Evolutionary conservation across 2,113 vertebrate genomes (phyloP).

Genomic region (Dicaeum eximium): DNA sequence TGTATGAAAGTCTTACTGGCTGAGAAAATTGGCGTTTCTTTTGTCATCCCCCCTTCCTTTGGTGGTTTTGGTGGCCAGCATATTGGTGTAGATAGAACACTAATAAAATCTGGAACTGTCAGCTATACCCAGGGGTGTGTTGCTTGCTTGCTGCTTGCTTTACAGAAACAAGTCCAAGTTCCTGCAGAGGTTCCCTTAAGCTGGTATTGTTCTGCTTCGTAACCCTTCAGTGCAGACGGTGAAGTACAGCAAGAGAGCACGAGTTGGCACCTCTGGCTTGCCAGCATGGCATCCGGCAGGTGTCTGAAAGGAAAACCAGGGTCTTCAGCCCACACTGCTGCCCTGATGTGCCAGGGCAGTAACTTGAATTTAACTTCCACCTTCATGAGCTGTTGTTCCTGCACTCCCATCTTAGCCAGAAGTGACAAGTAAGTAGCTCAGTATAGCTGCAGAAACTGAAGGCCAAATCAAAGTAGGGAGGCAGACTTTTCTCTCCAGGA

Average conservation of each 20-base stretch:
- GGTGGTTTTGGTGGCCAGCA: constrained; percentile 26
- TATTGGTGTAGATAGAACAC: constrained; percentile 55
- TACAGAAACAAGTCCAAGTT: neutral
- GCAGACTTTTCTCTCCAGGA: neutral
- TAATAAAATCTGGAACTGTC: constrained; percentile 68
- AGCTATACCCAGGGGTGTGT: neutral
- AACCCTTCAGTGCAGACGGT: neutral
- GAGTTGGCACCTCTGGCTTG: neutral
- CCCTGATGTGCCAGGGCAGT: neutral
- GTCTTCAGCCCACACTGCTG: neutral
- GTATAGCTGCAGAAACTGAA: neutral
- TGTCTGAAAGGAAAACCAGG: neutral
- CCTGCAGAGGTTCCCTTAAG: neutral
- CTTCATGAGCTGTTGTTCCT: neutral
- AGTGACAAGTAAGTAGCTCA: neutral
- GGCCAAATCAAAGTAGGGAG: neutral
- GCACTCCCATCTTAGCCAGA: neutral
- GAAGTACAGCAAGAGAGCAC: neutral
- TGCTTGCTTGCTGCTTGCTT: neutral
- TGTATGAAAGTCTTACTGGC: constrained; percentile 54
- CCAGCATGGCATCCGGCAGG: accelerated
- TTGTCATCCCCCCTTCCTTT: neutral
- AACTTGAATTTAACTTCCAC: neutral
- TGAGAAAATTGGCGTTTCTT: neutral
- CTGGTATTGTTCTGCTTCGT: neutral